A percentile compares a stretch with the other conserved stretches of the same genome.
phyloP scores from a whole-genome alignment of 2,113 vertebrate species.

The Todiramphus saurophagus region DNA sequence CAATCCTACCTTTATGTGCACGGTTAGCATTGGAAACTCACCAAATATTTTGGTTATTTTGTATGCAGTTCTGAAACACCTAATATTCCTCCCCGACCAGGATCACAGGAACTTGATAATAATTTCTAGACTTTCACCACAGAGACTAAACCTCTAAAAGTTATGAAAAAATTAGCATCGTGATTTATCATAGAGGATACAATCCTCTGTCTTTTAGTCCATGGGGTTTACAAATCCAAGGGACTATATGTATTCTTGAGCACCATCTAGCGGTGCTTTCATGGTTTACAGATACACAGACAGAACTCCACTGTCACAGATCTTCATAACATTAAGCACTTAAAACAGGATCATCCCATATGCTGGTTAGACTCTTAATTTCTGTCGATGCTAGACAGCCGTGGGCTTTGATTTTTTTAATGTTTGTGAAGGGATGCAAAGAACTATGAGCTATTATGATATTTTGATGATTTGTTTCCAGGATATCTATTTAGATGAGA shows the following conservation, averaged over 20 bases:
- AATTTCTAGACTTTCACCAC: not conserved
- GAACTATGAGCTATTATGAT: accelerated
- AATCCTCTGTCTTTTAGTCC: not conserved
- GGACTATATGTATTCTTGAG: not conserved
- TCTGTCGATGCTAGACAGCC: not conserved
- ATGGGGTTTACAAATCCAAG: not conserved
- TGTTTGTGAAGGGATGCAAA: not conserved
- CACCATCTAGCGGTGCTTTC: constrained; percentile 13
- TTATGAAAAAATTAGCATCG: not conserved
- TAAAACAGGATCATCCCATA: not conserved
- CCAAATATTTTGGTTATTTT: not conserved
- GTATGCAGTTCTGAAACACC: accelerated
- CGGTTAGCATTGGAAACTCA: not conserved
- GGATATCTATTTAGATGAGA: not conserved
- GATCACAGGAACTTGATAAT: not conserved
- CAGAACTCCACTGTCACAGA: not conserved
- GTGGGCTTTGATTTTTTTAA: not conserved
- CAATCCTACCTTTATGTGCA: not conserved
- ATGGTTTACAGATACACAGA: not conserved
- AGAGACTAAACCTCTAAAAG: not conserved
- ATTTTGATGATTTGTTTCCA: not conserved
- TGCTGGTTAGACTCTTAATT: not conserved
- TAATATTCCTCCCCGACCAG: not conserved
- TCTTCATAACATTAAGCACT: not conserved
- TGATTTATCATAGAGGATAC: not conserved